A percentile compares a stretch with the other conserved stretches of the same genome.
Evolutionary conservation across 2,797 vertebrate genomes (phyloP).

Genomic region (Smutsia temminckii): DNA sequence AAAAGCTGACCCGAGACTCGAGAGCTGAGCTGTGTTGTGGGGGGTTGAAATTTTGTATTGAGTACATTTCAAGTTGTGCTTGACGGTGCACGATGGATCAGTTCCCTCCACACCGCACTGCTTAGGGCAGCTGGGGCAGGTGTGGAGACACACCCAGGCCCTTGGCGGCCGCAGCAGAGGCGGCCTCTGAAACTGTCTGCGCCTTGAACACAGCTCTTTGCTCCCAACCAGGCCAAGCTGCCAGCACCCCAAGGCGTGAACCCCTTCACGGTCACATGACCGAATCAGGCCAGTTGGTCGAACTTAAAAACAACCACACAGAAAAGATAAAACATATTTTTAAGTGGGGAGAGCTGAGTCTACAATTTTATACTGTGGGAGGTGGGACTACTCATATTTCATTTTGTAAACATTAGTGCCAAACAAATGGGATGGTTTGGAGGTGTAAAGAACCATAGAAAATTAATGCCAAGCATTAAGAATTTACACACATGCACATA

Average conservation of each 20-base stretch:
- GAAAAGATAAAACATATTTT: background rate
- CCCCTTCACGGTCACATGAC: background rate
- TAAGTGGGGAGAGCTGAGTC: background rate
- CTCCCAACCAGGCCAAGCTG: background rate
- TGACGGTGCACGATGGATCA: rapidly evolving
- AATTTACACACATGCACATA: rapidly evolving
- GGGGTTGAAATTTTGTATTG: background rate
- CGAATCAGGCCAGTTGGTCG: background rate
- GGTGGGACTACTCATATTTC: background rate
- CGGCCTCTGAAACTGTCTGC: background rate
- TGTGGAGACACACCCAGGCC: background rate
- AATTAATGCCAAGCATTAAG: background rate
- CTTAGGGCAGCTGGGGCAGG: background rate
- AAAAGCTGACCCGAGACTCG: background rate
- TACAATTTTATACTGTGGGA: background rate
- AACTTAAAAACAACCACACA: background rate
- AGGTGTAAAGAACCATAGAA: background rate
- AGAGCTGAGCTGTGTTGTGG: background rate
- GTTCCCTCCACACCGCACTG: background rate
- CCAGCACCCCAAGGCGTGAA: background rate
- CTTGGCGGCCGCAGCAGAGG: rapidly evolving
- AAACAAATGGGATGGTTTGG: background rate
- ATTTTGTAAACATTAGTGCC: background rate
- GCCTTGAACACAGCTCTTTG: background rate
- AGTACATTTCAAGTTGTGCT: background rate